Evolutionary conservation across 2,113 vertebrate genomes (phyloP).

Genomic region (Cromileptes altivelis): DNA sequence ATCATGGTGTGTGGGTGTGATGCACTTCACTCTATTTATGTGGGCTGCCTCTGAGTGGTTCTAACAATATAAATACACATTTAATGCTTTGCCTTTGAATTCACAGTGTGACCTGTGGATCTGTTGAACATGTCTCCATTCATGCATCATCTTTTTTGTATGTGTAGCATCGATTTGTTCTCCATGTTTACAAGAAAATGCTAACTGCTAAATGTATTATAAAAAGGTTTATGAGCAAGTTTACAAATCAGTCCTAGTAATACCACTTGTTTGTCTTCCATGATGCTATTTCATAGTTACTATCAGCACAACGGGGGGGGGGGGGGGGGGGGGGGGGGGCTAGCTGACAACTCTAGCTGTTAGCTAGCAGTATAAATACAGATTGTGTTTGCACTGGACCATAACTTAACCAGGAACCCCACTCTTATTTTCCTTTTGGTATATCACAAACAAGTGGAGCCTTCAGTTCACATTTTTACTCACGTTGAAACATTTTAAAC

Average conservation of each 20-base stretch:
- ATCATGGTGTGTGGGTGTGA: slow-evolving; percentile 63
- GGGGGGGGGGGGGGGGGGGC: no score
- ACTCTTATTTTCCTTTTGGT: no score
- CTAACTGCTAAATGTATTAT: background rate
- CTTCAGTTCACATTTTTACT: no score
- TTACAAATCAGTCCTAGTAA: background rate
- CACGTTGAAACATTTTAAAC: no score
- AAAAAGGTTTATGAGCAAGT: background rate
- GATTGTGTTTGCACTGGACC: background rate
- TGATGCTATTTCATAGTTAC: background rate
- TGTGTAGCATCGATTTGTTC: accelerated
- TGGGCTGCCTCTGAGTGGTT: slow-evolving; percentile 55
- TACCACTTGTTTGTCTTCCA: background rate
- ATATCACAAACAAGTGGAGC: no score
- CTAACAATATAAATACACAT: slow-evolving; percentile 55
- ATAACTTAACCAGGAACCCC: no score
- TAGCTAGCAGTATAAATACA: background rate
- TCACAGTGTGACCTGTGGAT: slow-evolving; percentile 16
- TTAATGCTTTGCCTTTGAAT: slow-evolving; percentile 41
- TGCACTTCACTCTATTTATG: slow-evolving; percentile 66
- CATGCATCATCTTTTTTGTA: background rate
- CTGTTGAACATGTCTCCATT: slow-evolving; percentile 24
- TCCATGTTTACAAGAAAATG: background rate
- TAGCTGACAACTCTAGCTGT: no score
- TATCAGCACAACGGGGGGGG: no score